Evolutionary conservation across 1,140 invertebrate genomes (phyloP).

Genomic region (Cotesia chilonis): DNA sequence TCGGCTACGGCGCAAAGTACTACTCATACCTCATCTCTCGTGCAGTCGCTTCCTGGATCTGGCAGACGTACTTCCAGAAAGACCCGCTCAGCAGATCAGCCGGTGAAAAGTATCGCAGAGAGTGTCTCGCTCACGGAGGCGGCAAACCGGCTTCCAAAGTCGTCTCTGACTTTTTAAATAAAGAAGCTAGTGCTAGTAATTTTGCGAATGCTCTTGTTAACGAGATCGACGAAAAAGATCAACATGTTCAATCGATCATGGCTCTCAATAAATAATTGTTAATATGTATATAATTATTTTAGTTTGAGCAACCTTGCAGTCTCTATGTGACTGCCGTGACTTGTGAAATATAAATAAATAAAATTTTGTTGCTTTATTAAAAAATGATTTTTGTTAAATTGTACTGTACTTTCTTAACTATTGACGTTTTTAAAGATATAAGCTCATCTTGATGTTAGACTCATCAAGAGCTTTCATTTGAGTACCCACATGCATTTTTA

Average conservation of each 20-base stretch:
- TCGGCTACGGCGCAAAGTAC: constrained; percentile 98
- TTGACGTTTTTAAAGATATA: too few relatives aligned
- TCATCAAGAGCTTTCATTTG: too few relatives aligned
- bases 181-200: constrained; percentile 71
- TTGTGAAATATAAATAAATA: too few relatives aligned
- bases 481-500: too few relatives aligned
- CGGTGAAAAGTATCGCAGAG: constrained; percentile 79
- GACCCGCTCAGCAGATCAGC: constrained; percentile 82
- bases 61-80: constrained; percentile 86
- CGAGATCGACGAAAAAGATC: constrained; percentile 68
- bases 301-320: too few relatives aligned
- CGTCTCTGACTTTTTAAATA: constrained; percentile 77
- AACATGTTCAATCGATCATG: constrained; percentile 52
- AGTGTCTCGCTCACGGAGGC: constrained; percentile 89
- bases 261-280: constrained; percentile 8
- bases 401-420: too few relatives aligned
- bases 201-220: constrained; percentile 69
- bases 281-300: too few relatives aligned
- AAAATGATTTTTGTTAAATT: too few relatives aligned
- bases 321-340: too few relatives aligned
- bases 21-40: constrained; percentile 96
- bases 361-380: too few relatives aligned
- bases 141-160: constrained; percentile 79
- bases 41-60: constrained; percentile 92
- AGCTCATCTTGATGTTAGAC: too few relatives aligned